Evolutionary conservation across 2,888 invertebrate genomes (phyloP).

Genomic region (Chydorus sphaericus): DNA sequence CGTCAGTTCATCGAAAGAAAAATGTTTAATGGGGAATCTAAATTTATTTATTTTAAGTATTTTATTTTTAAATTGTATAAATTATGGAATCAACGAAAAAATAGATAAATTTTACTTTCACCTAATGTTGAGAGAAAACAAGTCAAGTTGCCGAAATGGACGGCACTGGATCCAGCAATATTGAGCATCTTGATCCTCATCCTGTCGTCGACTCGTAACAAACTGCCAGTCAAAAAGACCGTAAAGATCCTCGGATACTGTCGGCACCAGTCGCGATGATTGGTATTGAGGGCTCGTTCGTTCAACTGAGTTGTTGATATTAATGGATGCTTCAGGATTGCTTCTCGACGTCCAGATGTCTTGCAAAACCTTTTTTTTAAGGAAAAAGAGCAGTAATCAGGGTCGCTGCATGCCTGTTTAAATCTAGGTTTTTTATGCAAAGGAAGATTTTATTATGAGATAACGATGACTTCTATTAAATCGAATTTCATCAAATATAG

Average conservation of each 20-base stretch:
- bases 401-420: too few species aligned
- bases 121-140: background rate
- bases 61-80: background rate
- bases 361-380: too few species aligned
- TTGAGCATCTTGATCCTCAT: background rate
- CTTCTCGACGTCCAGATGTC: too few species aligned
- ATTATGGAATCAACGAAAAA: background rate
- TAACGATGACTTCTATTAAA: too few species aligned
- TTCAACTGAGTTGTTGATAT: too few species aligned
- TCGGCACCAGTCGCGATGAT: background rate
- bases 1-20: conserved; percentile 54
- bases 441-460: too few species aligned
- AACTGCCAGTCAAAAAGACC: background rate
- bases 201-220: too few species aligned
- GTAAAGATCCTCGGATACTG: background rate
- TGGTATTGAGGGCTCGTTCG: too few species aligned
- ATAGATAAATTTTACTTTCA: background rate
- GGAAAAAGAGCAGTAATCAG: too few species aligned
- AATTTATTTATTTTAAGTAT: background rate
- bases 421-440: too few species aligned
- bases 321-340: too few species aligned
- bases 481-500: too few species aligned
- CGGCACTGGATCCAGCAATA: background rate
- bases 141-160: background rate
- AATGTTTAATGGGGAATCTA: conserved; percentile 20